Evolutionary conservation across 2,888 invertebrate species (phyloP), one percentile per base, ranked within the genome.

Genomic region (Tetheella fluctuosa): DNA sequence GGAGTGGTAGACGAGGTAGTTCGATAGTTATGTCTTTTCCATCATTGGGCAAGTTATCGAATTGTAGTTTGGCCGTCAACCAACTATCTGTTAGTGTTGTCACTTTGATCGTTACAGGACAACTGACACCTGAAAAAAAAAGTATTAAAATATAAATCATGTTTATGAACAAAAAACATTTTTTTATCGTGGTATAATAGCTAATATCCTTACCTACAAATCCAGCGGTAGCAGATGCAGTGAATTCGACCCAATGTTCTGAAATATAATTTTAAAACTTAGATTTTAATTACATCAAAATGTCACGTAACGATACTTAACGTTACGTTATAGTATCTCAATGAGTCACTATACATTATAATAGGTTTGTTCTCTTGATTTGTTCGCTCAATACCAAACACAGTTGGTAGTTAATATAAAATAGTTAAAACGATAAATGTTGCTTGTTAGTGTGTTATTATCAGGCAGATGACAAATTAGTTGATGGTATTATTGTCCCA

Each of bases 171-270:
- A 30, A 0, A 30, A 30, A 10, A 7, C 1, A 30, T 0, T 7
- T 10, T 30, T 10, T 30, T 30, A n/a, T 28, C 42, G 54, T 52
- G 54, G 52, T 10, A 30, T 23, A 55, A 55, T 17, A 0, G 34
- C 15, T 23, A 15, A 23, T 30, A 28, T 52, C 65, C 90, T 84
- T 83, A 92, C 92, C 92, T 17, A 92, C 91, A 74, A 83, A 92
- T 59, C 92, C 92, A 64, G 79, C 73, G 1, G 84, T 81, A 7
- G 80, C 63, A 13, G 83, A 70, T 10, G 83, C 65, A 28, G 67
- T 60, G 56, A 92, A 84, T 52, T 90, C 89, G 0, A 84, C 88
- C 91, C 90, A 92, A 79, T 83, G 76, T 59, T 89, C 91, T 91
- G 86, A 69, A 83, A 89, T 64, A 42, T 64, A 58, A 63, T 30